These are phyloP conservation scores for Leptinotarsa juncta DNA, from an alignment of 2,888 invertebrate genomes.

Conservation along the genomic window DNA sequence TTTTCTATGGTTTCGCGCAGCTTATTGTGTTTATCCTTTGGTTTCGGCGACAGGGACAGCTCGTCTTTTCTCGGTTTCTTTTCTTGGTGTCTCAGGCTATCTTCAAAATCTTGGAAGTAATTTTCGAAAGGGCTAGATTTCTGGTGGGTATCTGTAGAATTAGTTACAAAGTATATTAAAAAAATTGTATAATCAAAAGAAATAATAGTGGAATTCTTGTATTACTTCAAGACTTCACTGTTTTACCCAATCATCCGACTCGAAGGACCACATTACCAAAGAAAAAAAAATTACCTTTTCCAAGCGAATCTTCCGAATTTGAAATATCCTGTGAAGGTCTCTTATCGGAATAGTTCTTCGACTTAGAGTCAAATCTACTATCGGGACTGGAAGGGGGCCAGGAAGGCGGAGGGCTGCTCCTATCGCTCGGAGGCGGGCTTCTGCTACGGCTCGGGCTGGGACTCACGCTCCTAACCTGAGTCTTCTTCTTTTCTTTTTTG, in stretches of 20 bases:
- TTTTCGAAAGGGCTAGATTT: slow-evolving; percentile 54
- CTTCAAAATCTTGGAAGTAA: slow-evolving; percentile 52
- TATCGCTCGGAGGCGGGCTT: slow-evolving; percentile 55
- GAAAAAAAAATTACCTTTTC: slow-evolving; percentile 43
- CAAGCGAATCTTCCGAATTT: slow-evolving; percentile 49
- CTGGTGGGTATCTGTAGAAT: background rate
- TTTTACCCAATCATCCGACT: background rate
- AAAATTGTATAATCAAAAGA: too few relatives aligned
- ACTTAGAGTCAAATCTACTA: slow-evolving; percentile 50
- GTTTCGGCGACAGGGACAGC: slow-evolving; percentile 50
- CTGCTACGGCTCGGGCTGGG: slow-evolving; percentile 52
- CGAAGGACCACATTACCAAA: background rate
- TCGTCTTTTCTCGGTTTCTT: slow-evolving; percentile 43
- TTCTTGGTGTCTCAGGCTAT: slow-evolving; percentile 36
- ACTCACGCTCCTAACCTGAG: slow-evolving; percentile 51
- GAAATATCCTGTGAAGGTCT: slow-evolving; percentile 38
- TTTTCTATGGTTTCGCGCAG: slow-evolving; percentile 72
- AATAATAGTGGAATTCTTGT: too few relatives aligned
- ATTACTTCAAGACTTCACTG: too few relatives aligned
- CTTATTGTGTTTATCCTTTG: slow-evolving; percentile 65
- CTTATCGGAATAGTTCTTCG: slow-evolving; percentile 46
- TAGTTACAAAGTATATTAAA: too few relatives aligned
- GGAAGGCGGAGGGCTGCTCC: slow-evolving; percentile 61
- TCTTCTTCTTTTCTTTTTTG: slow-evolving; percentile 52
- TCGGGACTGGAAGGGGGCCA: slow-evolving; percentile 62